phyloP scores from a whole-genome alignment of 2,797 vertebrate species.

The Ctenosaura bakeri region DNA sequence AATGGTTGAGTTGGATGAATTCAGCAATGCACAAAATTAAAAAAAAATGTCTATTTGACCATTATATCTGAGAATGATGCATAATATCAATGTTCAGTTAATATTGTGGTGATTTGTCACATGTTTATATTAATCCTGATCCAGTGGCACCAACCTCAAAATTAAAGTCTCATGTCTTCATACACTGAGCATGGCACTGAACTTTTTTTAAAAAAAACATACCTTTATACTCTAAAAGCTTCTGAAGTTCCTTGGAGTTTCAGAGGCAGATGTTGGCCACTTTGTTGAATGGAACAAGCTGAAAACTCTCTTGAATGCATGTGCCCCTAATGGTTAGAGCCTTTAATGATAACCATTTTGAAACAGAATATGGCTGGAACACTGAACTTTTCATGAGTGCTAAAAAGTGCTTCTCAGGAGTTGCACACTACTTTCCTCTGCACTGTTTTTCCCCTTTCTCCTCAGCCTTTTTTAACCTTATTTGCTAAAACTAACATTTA shows the following conservation, averaged over 20 bases:
- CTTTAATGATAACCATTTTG: not conserved
- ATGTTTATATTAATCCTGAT: not conserved
- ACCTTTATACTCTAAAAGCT: no score
- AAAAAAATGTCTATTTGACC: not conserved
- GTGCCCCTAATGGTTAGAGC: not conserved
- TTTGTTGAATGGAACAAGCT: not conserved
- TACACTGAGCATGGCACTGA: not conserved
- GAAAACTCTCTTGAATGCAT: not conserved
- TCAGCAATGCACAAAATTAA: not conserved
- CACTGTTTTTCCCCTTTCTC: not conserved
- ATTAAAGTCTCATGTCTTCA: not conserved
- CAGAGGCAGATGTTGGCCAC: not conserved
- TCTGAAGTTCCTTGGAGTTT: not conserved
- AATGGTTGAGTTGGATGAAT: not conserved
- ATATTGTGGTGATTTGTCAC: no score
- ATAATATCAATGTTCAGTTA: not conserved
- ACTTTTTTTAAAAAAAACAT: no score
- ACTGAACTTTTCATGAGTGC: not conserved
- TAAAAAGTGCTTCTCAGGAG: no score
- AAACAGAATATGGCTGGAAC: not conserved
- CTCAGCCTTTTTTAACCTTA: no score
- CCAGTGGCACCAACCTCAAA: not conserved
- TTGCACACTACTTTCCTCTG: not conserved
- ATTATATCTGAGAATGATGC: not conserved
- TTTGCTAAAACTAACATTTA: not conserved